phyloP scores from a whole-genome alignment of 2,113 vertebrate genomes.

The Progne subis region DNA sequence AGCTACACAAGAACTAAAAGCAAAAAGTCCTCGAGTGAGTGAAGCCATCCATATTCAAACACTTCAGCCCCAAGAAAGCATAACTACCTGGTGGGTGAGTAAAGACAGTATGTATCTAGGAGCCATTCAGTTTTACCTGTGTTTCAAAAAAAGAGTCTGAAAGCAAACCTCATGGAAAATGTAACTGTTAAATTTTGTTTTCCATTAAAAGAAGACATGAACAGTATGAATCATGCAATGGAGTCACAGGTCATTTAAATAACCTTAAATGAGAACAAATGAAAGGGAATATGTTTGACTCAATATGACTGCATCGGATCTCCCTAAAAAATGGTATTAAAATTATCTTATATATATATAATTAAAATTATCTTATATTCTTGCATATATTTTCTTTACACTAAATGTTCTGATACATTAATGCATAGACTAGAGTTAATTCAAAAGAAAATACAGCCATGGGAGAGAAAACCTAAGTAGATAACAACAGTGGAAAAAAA shows the following conservation, averaged over 20 bases:
- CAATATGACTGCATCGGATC: not conserved
- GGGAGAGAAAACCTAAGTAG: not conserved
- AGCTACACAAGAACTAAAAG: not conserved
- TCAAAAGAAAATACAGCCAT: not conserved
- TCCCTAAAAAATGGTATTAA: not conserved
- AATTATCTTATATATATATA: too few relatives aligned
- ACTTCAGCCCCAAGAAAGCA: not conserved
- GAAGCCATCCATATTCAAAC: not conserved
- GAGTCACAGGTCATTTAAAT: not conserved
- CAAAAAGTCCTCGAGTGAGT: accelerated
- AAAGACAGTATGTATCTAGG: not conserved
- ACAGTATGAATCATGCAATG: not conserved
- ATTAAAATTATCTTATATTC: not conserved
- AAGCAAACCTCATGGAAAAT: not conserved
- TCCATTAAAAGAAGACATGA: not conserved
- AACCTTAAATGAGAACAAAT: not conserved
- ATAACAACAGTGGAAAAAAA: not conserved
- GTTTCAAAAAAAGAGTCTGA: not conserved
- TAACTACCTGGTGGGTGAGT: not conserved
- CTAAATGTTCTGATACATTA: not conserved
- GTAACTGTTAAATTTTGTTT: not conserved
- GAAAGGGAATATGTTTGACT: not conserved
- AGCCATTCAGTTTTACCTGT: not conserved
- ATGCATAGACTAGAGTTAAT: not conserved
- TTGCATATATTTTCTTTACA: not conserved